A percentile compares a stretch with the other conserved stretches of the same genome.
phyloP scores from a whole-genome alignment of 2,888 invertebrate genomes.

The Eristalis intricaria region DNA sequence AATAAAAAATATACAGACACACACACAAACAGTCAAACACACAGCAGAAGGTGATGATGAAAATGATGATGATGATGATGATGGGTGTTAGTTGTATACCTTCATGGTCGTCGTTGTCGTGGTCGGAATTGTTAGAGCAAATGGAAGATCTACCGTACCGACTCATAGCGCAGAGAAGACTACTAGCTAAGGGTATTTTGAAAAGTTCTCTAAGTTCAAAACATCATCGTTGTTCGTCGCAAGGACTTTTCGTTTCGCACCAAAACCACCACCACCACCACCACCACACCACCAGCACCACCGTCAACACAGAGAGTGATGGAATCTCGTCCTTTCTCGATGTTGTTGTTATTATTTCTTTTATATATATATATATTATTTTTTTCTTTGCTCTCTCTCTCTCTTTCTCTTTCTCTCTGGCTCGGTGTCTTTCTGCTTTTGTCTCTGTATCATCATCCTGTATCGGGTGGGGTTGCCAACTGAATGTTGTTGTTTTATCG shows the following conservation, averaged over 20 bases:
- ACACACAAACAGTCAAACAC: neutral
- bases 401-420: neutral
- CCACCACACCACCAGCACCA: no score
- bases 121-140: slow-evolving; percentile 59
- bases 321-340: slow-evolving; percentile 16
- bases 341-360: slow-evolving; percentile 5
- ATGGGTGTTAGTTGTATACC: slow-evolving; percentile 21
- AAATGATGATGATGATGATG: neutral
- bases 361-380: no score
- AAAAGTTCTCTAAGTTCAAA: slow-evolving; percentile 38
- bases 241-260: slow-evolving; percentile 10
- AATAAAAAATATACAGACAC: neutral
- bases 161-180: slow-evolving; percentile 69
- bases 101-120: slow-evolving; percentile 59
- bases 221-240: neutral
- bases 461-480: slow-evolving; percentile 37
- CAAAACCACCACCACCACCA: no score
- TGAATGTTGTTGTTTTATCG: neutral
- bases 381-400: neutral
- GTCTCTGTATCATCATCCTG: neutral
- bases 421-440: neutral
- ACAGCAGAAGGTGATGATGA: neutral
- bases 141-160: slow-evolving; percentile 67
- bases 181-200: slow-evolving; percentile 37
- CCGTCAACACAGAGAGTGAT: neutral